Conservation (phyloP, 2,888 invertebrate genomes). For the Formica aserva region DNA sequence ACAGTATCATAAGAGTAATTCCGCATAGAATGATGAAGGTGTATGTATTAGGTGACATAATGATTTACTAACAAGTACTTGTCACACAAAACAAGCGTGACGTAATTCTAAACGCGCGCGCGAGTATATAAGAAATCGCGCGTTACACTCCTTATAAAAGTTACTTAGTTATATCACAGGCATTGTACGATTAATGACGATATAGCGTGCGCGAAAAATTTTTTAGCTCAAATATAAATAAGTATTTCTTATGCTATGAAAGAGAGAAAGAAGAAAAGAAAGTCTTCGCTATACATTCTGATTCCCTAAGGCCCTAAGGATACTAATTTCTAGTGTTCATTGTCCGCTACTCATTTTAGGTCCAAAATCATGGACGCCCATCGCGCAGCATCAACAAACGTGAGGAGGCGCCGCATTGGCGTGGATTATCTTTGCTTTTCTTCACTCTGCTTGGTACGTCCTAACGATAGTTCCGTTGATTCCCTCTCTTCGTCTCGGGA, state of each 20-base stretch:
- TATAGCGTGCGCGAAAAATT: not conserved
- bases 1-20: not conserved
- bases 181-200: not conserved
- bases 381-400: conserved; percentile 39
- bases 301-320: not conserved
- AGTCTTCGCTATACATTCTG: not conserved
- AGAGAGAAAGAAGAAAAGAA: not conserved
- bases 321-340: conserved; percentile 3
- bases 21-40: not conserved
- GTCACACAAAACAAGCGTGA: conserved; percentile 34
- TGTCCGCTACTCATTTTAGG: not conserved
- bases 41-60: conserved; percentile 44
- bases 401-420: conserved; percentile 67
- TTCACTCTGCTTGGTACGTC: not conserved
- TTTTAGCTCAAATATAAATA: conserved; percentile 16
- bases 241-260: not conserved
- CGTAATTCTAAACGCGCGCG: conserved; percentile 29
- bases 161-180: not conserved
- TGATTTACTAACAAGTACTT: conserved; percentile 42
- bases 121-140: conserved; percentile 6
- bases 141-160: conserved; percentile 38
- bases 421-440: conserved; percentile 32
- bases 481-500: not conserved
- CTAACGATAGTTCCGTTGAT: conserved; percentile 25
- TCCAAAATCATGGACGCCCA: conserved; percentile 51